A percentile compares a stretch with the other conserved stretches of the same genome.
Evolutionary conservation across 2,113 vertebrate species (phyloP).

Genomic region (Chionis minor): DNA sequence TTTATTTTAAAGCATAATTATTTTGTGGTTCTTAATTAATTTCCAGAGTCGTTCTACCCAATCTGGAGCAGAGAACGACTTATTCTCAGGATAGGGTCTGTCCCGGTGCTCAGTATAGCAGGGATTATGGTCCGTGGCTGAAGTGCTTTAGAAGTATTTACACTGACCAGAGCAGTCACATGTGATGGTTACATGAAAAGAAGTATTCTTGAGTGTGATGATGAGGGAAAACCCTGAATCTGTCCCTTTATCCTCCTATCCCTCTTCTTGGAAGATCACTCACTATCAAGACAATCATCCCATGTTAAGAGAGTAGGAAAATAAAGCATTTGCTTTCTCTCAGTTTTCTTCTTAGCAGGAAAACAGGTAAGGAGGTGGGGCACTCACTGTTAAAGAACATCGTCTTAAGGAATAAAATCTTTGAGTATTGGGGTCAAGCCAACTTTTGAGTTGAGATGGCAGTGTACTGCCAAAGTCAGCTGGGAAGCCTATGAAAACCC

Average conservation of each 20-base stretch:
- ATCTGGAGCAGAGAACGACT: background rate
- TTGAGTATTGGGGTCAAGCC: background rate
- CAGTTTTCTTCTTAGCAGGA: background rate
- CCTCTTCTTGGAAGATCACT: background rate
- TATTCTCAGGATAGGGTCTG: background rate
- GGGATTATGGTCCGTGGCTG: background rate
- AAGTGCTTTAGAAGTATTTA: background rate
- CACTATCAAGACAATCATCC: background rate
- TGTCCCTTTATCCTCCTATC: background rate
- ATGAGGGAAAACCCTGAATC: background rate
- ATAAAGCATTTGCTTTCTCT: background rate
- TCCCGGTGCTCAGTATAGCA: background rate
- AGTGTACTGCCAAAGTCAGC: slow-evolving; percentile 22
- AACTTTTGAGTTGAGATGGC: background rate
- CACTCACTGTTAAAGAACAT: background rate
- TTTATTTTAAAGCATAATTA: background rate
- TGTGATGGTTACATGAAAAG: background rate
- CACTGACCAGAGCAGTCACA: background rate
- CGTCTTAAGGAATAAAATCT: background rate
- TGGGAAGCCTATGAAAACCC: slow-evolving; percentile 13
- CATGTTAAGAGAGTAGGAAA: background rate
- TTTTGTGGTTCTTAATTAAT: background rate
- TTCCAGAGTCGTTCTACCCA: background rate
- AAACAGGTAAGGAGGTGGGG: background rate
- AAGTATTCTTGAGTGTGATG: background rate